phyloP scores from a whole-genome alignment of 2,888 invertebrate genomes.

The Zygogramma bicolorata region DNA sequence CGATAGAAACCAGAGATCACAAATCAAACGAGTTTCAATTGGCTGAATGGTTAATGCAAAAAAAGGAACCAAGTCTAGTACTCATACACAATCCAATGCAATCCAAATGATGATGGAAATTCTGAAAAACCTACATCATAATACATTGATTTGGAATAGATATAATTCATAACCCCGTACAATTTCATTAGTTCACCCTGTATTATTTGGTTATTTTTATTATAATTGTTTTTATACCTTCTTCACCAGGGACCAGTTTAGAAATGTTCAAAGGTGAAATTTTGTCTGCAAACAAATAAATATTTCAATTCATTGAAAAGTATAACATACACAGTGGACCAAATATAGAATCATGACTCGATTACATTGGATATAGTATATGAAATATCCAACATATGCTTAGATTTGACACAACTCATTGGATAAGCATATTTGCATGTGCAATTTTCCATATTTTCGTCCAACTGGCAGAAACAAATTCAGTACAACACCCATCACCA shows the following conservation, averaged over 20 bases:
- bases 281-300: conserved; percentile 24
- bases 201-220: conserved; percentile 21
- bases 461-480: not conserved
- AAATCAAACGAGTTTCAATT: no score
- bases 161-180: conserved; percentile 3
- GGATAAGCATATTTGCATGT: not conserved
- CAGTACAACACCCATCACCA: not conserved
- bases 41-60: no score
- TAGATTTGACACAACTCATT: not conserved
- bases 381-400: not conserved
- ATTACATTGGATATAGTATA: no score
- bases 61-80: no score
- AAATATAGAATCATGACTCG: not conserved
- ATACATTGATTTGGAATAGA: not conserved
- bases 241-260: conserved; percentile 22
- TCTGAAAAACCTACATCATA: not conserved
- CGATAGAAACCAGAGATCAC: no score
- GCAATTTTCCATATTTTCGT: not conserved
- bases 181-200: conserved; percentile 21
- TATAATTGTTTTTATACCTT: conserved; percentile 19
- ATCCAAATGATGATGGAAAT: not conserved
- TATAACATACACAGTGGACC: not conserved
- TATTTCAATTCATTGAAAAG: conserved; percentile 5
- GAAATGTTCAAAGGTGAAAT: conserved; percentile 20
- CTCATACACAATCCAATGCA: no score